Base-by-base conservation (phyloP, 1,140 invertebrate genomes). In the Caenorhabditis briggsae region DNA sequence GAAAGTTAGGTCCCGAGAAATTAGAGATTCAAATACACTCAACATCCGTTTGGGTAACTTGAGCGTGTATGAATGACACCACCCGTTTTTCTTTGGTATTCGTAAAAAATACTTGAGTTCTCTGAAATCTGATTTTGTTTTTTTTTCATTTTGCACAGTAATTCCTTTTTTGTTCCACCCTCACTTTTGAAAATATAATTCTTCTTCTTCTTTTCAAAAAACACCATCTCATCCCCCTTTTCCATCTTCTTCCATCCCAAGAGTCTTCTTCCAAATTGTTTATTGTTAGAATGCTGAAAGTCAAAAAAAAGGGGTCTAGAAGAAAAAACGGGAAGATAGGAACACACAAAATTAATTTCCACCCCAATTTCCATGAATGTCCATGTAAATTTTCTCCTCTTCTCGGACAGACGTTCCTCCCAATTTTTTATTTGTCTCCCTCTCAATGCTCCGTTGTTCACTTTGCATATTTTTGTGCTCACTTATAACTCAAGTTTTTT, bases 281-380 rank as follows among this genome's bases (percentile, higher is more conserved):
- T 70, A 70, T 70, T 70, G 64, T 46, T 70, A 43, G 12, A 70
- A 70, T 25, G 64, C 33, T 43, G 33, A 70, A 70, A 7, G 16
- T 11, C 11, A 46, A 70, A 46, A 70, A 46, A 18, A 8, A 46
- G 16, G 33, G 33, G 23, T 61, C 59, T 61, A 18, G 41, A 43
- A 46, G 33, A n/a, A 23, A 14, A 33, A 33, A 70, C 8, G 41
- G 23, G 23, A 70, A 18, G 64, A 18, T 8, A 18, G 59, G 64
- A 70, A 70, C 64, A 46, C 20, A 33, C 64, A 70, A 70, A 70
- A 70, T 70, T 70, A 70, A 70, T 70, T 70, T 70, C 64, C 64
- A 70, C 41, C 64, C 64, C 64, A 70, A 70, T 70, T 70, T 70
- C 41, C 64, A 70, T 70, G 59, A 61, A 25, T 61, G 59, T 33